These are phyloP conservation scores for Macrotis lagotis DNA, from an alignment of 2,113 vertebrate genomes.

Conservation along the genomic window DNA sequence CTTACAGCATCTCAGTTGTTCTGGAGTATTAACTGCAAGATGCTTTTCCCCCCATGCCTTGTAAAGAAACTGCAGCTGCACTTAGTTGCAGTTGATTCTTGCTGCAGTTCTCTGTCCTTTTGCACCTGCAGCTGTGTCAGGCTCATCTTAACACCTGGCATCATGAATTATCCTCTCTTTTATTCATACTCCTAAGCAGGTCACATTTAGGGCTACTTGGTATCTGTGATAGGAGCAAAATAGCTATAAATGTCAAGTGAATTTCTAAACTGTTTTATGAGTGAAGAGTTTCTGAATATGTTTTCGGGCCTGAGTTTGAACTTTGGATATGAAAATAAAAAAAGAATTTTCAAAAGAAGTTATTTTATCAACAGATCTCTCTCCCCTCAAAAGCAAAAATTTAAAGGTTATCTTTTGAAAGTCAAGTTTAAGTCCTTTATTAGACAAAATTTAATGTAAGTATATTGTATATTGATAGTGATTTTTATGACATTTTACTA, in stretches of 20 bases:
- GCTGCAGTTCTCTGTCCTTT: slow-evolving; percentile 80
- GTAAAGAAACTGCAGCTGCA: slow-evolving; percentile 85
- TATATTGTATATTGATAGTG: neutral
- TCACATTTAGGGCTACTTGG: slow-evolving; percentile 70
- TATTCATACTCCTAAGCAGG: slow-evolving; percentile 76
- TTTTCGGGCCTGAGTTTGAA: neutral
- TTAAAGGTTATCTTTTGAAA: slow-evolving; percentile 25
- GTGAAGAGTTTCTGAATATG: slow-evolving; percentile 51
- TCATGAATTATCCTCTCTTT: slow-evolving; percentile 84
- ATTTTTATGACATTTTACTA: neutral
- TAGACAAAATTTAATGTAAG: slow-evolving; percentile 23
- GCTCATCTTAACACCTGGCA: slow-evolving; percentile 86
- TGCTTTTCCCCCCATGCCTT: slow-evolving; percentile 77
- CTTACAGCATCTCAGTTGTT: slow-evolving; percentile 68
- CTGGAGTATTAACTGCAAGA: slow-evolving; percentile 71
- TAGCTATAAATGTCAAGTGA: slow-evolving; percentile 73
- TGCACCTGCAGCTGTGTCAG: slow-evolving; percentile 91
- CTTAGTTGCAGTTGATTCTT: slow-evolving; percentile 83
- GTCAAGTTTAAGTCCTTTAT: slow-evolving; percentile 19
- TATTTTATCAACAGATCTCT: slow-evolving; percentile 20
- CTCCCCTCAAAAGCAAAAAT: neutral
- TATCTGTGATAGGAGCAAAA: slow-evolving; percentile 74
- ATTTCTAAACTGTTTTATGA: slow-evolving; percentile 76
- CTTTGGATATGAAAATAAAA: neutral
- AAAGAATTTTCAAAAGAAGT: neutral